phyloP scores from a whole-genome alignment of 2,797 vertebrate genomes.

The Spinus olivaceus region DNA sequence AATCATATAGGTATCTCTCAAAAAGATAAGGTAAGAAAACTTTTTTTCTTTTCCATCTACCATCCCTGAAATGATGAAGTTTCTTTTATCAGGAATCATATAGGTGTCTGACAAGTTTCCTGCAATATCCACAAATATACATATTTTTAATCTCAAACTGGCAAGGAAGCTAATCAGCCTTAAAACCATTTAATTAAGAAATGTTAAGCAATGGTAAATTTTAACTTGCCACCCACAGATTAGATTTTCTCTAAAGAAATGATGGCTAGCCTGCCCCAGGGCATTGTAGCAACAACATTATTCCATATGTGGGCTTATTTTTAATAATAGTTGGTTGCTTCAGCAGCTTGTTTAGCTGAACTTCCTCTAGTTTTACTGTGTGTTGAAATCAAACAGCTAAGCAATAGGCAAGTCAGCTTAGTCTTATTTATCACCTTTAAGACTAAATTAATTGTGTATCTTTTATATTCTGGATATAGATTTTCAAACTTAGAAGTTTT shows the following conservation, averaged over 20 bases:
- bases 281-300: background rate
- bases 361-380: background rate
- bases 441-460: background rate
- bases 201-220: background rate
- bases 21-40: background rate
- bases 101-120: background rate
- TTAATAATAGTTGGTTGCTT: background rate
- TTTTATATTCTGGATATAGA: background rate
- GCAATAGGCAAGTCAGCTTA: background rate
- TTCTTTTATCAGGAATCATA: background rate
- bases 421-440: background rate
- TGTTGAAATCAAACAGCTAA: background rate
- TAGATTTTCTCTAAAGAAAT: background rate
- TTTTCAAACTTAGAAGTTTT: background rate
- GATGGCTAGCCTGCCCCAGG: background rate
- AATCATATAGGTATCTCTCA: background rate
- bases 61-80: background rate
- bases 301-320: background rate
- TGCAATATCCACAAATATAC: background rate
- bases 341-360: background rate
- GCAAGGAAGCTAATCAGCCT: background rate
- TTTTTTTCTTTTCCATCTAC: background rate
- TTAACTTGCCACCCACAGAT: background rate
- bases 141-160: background rate
- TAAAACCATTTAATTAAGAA: background rate